A percentile compares a stretch with the other conserved stretches of the same genome.
phyloP scores from a whole-genome alignment of 2,888 invertebrate species.

The Drosophila nigritarsus region DNA sequence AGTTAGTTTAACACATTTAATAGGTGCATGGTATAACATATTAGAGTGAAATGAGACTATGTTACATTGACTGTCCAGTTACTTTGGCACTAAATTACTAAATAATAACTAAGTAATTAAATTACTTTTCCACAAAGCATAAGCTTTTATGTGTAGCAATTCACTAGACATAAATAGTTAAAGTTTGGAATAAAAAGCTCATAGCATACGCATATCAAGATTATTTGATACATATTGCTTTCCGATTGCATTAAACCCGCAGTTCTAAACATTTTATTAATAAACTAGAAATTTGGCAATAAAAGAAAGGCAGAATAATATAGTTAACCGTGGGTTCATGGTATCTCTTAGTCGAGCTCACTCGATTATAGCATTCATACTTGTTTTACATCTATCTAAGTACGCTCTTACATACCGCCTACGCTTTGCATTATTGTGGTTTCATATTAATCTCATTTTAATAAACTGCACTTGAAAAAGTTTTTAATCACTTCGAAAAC shows the following conservation, averaged over 20 bases:
- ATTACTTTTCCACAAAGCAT: neutral
- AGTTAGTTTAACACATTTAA: neutral
- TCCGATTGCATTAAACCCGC: neutral
- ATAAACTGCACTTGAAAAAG: conserved; percentile 75
- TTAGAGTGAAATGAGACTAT: neutral
- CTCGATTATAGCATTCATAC: neutral
- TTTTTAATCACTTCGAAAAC: conserved; percentile 80
- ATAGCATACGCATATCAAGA: neutral
- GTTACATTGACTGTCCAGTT: neutral
- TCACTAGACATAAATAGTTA: neutral
- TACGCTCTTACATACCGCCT: neutral
- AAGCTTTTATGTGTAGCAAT: neutral
- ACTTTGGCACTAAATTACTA: no score
- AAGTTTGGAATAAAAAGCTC: neutral
- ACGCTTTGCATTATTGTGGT: conserved; percentile 24
- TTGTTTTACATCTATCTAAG: neutral
- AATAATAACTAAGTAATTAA: neutral
- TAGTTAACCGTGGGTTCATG: neutral
- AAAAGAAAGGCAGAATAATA: neutral
- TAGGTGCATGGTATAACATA: neutral
- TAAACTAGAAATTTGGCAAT: neutral
- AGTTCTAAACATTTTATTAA: neutral
- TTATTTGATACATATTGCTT: neutral
- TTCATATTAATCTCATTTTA: conserved; percentile 72
- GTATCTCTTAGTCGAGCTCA: neutral